Base-by-base conservation (phyloP, 2,888 invertebrate species). In the Sympetrum striolatum region DNA sequence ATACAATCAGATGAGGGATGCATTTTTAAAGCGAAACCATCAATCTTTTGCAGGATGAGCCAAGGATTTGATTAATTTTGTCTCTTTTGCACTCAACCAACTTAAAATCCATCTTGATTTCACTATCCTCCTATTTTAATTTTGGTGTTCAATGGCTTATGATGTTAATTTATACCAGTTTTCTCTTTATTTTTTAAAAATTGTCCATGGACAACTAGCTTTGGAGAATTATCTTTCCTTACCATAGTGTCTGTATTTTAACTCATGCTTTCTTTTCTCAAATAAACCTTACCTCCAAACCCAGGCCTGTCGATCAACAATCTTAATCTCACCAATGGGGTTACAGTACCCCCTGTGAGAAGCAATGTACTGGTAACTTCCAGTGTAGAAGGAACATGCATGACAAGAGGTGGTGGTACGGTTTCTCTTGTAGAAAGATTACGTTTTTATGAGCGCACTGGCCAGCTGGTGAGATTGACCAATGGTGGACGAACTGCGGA, bases 371-470 rank as follows among this genome's bases (percentile, higher is more conserved):
- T 86, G 86, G 86, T 86, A 86, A 86, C 60, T 31, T 86, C 86
- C 58, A 86, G 86, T 86, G 37, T 86, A 37, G 86, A 86, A 37
- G 86, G 86, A 60, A 86, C 86, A 86, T 37, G 86, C 37, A 86
- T 86, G 86, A 86, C 86, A 58, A 60, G 86, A 86, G 86, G 86
- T 86, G 86, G 86, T 60, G 86, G 86, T 86, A 86, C 86, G 64
- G 31, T 86, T 86, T 86, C 86, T 86, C 93, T 93, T 90, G 93
- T 94, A 91, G 97, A 97, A 93, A 96, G 96, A 91, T 94, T 98
- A 92, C 95, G 96, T 91, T 98, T 99, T 94, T 98, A 98, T 94
- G 96, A 97, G 90, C 95, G 97, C 91, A 98, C 98, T 93, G 98
- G 98, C 0, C 96, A 97, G 22, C 94, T 98, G 91, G 97, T 99